Base-by-base conservation (phyloP, 2,888 invertebrate genomes). In the Eristalis pertinax region DNA sequence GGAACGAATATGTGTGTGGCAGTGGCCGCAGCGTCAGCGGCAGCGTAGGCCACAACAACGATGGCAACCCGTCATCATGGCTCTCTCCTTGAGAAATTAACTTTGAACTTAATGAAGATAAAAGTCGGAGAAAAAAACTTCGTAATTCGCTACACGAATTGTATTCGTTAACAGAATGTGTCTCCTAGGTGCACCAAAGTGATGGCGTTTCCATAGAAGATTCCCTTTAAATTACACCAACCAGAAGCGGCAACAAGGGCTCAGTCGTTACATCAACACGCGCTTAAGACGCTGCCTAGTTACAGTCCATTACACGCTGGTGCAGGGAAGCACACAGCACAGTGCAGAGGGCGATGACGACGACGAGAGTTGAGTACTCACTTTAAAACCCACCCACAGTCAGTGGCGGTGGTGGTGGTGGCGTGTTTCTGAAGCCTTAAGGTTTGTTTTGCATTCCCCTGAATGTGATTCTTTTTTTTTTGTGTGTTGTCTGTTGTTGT, bases 381-480 rank as follows among this genome's bases (percentile, higher is more conserved):
- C 74, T 75, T 75, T 43, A 67, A 41, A 78, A 88, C 76, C 84
- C 80, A 80, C 84, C 84, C 84, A 80, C 83, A 63, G 68, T 41
- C 26, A 63, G 38, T n/a, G 69, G 63, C 68, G 72, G 38, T 69
- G 24, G 38, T n/a, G 69, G 63, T 72, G 72, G 38, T 69, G 24
- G 41, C 60, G 58, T n/a, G 62, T 76, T 77, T 87, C 65, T 58
- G 38, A 76, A 65, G 83, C 86, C 83, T 72, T 50, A 75, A 83
- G 86, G 82, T 86, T 78, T 80, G 67, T 62, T 80, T 77, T 73
- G 62, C 68, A 76, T 72, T 63, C 63, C 63, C 68, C 38, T 69
- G 13, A 24, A 68, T 43, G 19, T 24, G 38, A 63, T 43, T 68
- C 69, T 32, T 32, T 32, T 32, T 32, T 32, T 32, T 5, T 32